A percentile compares a stretch with the other conserved stretches of the same genome.
Conservation (phyloP, 2,888 invertebrate genomes). For the Notocelia uddmanniana region DNA sequence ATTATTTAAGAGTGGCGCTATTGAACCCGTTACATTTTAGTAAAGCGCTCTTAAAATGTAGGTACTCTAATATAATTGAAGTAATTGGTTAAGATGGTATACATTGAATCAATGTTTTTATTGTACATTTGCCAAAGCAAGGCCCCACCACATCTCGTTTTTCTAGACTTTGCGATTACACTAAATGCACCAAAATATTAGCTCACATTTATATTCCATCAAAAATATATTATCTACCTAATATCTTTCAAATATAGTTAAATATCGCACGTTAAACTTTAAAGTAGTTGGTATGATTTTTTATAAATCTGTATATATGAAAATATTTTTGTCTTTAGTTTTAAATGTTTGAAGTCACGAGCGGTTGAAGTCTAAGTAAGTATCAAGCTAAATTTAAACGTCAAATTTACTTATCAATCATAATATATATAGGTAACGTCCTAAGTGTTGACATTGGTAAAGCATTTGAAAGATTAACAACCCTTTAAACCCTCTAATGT, state of each 20-base stretch:
- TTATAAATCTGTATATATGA: background rate
- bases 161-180: background rate
- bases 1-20: no score
- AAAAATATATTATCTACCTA: constrained; percentile 4
- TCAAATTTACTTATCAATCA: background rate
- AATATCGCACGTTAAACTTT: background rate
- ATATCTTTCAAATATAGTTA: background rate
- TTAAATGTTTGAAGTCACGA: background rate
- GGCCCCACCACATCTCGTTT: background rate
- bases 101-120: background rate
- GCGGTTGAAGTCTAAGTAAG: background rate
- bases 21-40: no score
- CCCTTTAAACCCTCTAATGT: background rate
- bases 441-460: background rate
- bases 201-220: background rate
- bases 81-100: no score
- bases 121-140: background rate
- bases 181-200: background rate
- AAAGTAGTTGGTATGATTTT: background rate
- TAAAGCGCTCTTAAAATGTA: no score
- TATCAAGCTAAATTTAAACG: background rate
- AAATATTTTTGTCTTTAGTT: background rate
- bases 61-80: no score
- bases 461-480: background rate
- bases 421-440: background rate